A percentile compares a stretch with the other conserved stretches of the same genome.
Evolutionary conservation across 1,140 invertebrate genomes (phyloP).

Genomic region (Neodiprion virginianus): DNA sequence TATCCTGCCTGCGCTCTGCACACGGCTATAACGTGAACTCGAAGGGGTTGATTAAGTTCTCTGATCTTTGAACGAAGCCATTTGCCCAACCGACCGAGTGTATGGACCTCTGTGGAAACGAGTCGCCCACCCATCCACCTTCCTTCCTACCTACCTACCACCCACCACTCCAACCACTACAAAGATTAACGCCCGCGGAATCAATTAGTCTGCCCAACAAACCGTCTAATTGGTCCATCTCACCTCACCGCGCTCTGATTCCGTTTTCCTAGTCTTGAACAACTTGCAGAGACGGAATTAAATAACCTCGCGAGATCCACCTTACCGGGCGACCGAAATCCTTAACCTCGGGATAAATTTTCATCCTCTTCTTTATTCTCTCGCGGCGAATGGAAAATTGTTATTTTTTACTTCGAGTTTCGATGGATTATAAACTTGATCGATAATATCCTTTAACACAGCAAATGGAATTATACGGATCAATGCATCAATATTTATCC

Average conservation of each 20-base stretch:
- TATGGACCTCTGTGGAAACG: background rate
- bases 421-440: too few relatives aligned
- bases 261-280: background rate
- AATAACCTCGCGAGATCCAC: too few relatives aligned
- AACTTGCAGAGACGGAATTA: too few relatives aligned
- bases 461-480: too few relatives aligned
- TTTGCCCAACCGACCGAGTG: background rate
- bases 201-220: slow-evolving; percentile 53
- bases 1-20: background rate
- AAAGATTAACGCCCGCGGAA: slow-evolving; percentile 53
- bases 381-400: too few relatives aligned
- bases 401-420: too few relatives aligned
- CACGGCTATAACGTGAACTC: background rate
- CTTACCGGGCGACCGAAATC: too few relatives aligned
- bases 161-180: slow-evolving; percentile 10
- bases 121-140: background rate
- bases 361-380: too few relatives aligned
- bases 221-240: slow-evolving; percentile 45
- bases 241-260: background rate
- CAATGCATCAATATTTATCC: too few relatives aligned
- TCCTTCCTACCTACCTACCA: too few relatives aligned
- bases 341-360: too few relatives aligned
- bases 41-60: background rate
- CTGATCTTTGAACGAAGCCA: background rate
- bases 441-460: too few relatives aligned